phyloP scores from a whole-genome alignment of 2,113 vertebrate genomes.

The Lanius ludovicianus region DNA sequence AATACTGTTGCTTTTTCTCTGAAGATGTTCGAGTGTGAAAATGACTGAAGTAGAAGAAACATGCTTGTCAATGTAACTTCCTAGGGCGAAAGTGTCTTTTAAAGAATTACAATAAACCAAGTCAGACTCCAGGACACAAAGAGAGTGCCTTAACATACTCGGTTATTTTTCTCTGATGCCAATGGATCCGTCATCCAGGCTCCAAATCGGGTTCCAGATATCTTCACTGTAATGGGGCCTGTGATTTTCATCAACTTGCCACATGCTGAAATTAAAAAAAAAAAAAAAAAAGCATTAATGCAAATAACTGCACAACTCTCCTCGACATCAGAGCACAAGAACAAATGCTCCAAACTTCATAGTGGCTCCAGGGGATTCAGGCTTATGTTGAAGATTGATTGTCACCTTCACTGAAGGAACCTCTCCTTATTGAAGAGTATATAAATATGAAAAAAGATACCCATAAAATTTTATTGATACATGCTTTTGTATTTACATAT shows the following conservation, averaged over 20 bases:
- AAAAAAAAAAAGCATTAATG: constrained; percentile 39
- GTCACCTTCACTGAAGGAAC: neutral
- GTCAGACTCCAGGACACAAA: neutral
- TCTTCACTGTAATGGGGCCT: constrained; percentile 94
- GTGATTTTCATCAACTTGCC: constrained; percentile 99
- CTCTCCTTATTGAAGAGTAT: neutral
- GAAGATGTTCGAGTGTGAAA: neutral
- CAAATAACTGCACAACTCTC: neutral
- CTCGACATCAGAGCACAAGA: neutral
- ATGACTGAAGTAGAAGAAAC: neutral
- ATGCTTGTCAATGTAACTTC: neutral
- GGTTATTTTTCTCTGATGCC: constrained; percentile 88
- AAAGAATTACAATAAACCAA: neutral
- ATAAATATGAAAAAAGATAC: neutral
- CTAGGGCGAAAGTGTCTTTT: neutral
- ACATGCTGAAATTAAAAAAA: constrained; percentile 85
- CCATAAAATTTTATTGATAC: neutral
- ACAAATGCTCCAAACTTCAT: neutral
- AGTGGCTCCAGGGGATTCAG: neutral
- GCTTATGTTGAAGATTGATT: neutral
- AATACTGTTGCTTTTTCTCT: neutral
- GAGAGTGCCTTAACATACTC: constrained; percentile 80
- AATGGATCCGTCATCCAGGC: constrained; percentile 98
- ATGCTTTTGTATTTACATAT: neutral
- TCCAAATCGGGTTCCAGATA: constrained; percentile 95